These are phyloP conservation scores for Drosophila leontia DNA, from an alignment of 1,140 invertebrate species.

Conservation along the genomic window DNA sequence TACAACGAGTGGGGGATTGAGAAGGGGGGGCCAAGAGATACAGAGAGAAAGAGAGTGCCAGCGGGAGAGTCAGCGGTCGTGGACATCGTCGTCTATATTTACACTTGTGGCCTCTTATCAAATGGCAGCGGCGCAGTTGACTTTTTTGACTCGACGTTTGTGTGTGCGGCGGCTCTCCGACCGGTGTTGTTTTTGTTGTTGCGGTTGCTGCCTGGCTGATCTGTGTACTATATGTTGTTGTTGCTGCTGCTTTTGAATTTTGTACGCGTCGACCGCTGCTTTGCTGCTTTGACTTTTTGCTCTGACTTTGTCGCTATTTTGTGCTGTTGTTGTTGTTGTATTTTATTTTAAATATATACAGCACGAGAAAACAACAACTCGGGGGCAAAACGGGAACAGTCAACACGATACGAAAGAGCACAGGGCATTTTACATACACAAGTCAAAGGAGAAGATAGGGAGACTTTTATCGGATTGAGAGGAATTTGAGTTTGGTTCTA, in stretches of 20 bases:
- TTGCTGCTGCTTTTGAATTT: conserved; percentile 65
- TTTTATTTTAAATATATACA: conserved; percentile 49
- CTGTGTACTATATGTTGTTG: conserved; percentile 65
- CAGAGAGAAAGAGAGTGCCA: conserved; percentile 12
- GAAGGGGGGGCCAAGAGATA: background rate
- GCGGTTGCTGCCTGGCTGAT: conserved; percentile 61
- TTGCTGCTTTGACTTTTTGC: conserved; percentile 80
- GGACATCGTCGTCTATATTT: conserved; percentile 81
- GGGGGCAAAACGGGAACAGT: conserved; percentile 43
- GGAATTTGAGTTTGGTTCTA: background rate
- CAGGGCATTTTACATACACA: background rate
- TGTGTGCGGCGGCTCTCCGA: conserved; percentile 63
- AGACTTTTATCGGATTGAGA: background rate
- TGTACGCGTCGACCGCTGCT: conserved; percentile 76
- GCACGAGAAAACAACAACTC: background rate
- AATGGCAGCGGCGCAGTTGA: conserved; percentile 83
- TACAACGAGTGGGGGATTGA: background rate
- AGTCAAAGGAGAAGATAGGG: conserved; percentile 11
- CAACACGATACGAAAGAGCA: conserved; percentile 20
- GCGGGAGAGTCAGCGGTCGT: conserved; percentile 69
- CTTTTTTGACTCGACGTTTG: conserved; percentile 83
- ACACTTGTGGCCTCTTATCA: conserved; percentile 84
- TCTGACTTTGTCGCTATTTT: conserved; percentile 43
- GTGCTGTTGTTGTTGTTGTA: conserved; percentile 10
- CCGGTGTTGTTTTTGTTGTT: conserved; percentile 49